Conservation (phyloP, 2,888 invertebrate genomes). For the Hyppa rectilinea region DNA sequence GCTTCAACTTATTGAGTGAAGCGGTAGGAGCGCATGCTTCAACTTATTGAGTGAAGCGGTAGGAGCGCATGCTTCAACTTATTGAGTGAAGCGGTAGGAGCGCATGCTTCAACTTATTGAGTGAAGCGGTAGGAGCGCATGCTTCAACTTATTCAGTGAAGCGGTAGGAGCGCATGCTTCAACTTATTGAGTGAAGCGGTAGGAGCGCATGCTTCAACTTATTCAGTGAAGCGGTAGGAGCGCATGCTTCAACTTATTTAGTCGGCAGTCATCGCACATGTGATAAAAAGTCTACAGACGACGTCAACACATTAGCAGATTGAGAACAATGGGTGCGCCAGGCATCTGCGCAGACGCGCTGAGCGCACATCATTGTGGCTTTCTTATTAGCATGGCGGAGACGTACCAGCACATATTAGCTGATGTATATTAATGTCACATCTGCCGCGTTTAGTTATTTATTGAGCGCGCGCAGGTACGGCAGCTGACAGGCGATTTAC, state of each 20-base stretch:
- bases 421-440: constrained; percentile 9
- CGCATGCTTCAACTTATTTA: background rate
- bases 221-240: background rate
- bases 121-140: no score
- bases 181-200: no score
- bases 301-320: background rate
- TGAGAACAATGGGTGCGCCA: constrained; percentile 23
- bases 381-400: constrained; percentile 26
- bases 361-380: background rate
- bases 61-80: no score
- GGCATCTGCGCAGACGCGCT: background rate
- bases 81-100: no score
- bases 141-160: no score
- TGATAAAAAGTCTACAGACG: background rate
- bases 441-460: background rate
- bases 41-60: no score
- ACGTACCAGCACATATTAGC: constrained; percentile 1
- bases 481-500: constrained; percentile 5
- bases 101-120: no score
- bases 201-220: no score
- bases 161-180: no score
- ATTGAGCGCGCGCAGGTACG: background rate
- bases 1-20: no score
- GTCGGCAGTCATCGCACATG: background rate
- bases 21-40: no score